Evolutionary conservation across 2,113 vertebrate genomes (phyloP), one percentile per base, ranked within the genome.

Genomic region (Oncorhynchus kisutch): DNA sequence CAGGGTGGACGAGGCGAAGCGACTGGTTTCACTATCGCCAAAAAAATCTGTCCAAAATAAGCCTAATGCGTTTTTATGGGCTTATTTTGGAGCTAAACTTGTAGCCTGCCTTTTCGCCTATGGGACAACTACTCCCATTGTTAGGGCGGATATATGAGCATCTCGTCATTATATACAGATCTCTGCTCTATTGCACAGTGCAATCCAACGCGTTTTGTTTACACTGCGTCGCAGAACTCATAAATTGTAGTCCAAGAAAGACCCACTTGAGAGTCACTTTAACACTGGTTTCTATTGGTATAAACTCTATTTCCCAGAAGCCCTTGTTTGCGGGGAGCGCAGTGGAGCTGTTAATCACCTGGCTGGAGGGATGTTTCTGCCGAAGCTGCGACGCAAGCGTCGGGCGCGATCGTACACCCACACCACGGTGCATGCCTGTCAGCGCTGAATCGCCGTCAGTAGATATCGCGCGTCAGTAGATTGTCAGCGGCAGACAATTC

Each of bases 291-390:
- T 18, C 8, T 24, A 8, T 62, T 5, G 2, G 8, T 16, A 59
- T 29, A 60, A 22, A 92, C 88, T 85, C 81, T 78, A 88, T 16
- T 73, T 86, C 88, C 90, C 89, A 81, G 24, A 71, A 11, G n/a
- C 11, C 74, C 12, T 45, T 18, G 39, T 49, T 45, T 5, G 67
- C 66, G 67, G 51, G 49, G 59, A 74, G 57, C 74, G 39, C 76
- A 77, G 80, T 62, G 70, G 64, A 73, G 71, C 79, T 80, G 81
- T 60, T 79, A 76, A 70, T 78, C 71, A 70, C 67, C 82, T 77
- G 76, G 18, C 60, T 81, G 78, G 22, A 59, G 70, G 74, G 82
- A 83, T 88, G 88, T 80, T 88, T 85, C 90, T 89, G 51, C 14
- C 51, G 90, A 82, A 80, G 75, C 80, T 70, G 71, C 84, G 67